Base-by-base conservation (phyloP, 30 jellyfish, hydroid and myxozoan species). In the Chrysaora quinquecirrha region DNA sequence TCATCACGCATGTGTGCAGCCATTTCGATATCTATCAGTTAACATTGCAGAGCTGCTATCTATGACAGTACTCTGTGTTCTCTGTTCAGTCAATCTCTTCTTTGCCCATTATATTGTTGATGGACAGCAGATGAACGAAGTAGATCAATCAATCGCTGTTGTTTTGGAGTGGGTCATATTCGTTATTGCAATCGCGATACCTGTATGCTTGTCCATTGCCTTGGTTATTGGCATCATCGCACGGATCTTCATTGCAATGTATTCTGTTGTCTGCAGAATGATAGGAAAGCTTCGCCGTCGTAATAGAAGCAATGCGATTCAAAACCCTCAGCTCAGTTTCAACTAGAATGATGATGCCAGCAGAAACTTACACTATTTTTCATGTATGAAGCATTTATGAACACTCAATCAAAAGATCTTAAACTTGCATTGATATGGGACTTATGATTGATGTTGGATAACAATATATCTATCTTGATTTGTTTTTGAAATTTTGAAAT, bases 61-160 rank as follows among this genome's bases (percentile, higher is more conserved):
- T 3, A 19, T 77, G 68, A 49, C 68, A 0, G 10, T 65, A 24
- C 34, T 77, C 34, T 27, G 18, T n/a, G 25, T 61, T 0, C 6
- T 77, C 1, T 24, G 48, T 22, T 28, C 79, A 35, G 60, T 77
- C 27, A 77, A 77, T 24, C 16, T 77, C 2, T 62, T 77, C 71
- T 66, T 27, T 32, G 89, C 89, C 7, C 79, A 52, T 63, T 77
- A 67, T 25, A 32, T 67, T 47, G 25, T 67, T 1, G 80, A 67
- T 3, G 62, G 18, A 1, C 32, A 28, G 4, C 80, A 67, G 34
- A 32, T 35, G 23, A 30, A 62, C 25, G 19, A 47, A 14, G 30
- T 27, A 7, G 62, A 25, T 9, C 6, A 28, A 28, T 24, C 80
- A 31, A 67, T 47, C 2, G 49, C 65, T 3, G 6, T 9, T 30